Base-by-base conservation (phyloP, 2,113 vertebrate genomes). In the Thalassoma bifasciatum region DNA sequence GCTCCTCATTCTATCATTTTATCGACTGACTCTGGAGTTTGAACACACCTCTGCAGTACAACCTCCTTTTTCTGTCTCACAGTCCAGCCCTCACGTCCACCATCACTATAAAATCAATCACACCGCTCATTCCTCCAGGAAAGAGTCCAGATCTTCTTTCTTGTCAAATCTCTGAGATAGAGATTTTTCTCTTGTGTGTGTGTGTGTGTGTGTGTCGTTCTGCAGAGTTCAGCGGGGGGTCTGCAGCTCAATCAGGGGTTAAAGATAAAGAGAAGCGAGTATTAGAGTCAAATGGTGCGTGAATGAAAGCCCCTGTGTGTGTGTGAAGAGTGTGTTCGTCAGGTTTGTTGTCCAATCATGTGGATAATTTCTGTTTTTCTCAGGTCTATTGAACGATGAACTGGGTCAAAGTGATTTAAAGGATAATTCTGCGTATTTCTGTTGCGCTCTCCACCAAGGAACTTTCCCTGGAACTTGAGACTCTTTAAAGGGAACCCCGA, bases 251-350 rank as follows among this genome's bases (percentile, higher is more conserved):
- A 24, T 49, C 60, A n/a, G 47, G 47, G 62, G 47, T 47, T 21
- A 47, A 37, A 24, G 66, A 69, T 23, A 30, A 26, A 47, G 44
- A 37, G 8, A 19, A 42, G 8, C 5, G 9, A 38, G 50, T 64
- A 75, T 79, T 67, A 58, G 38, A 64, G 75, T 85, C 37, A 77
- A 83, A 86, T 86, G 84, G 73, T 59, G 56, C 69, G 51, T 80
- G 36, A 82, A 58, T 66, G 53, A 72, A 57, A 57, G 42, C 14
- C 19, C 11, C 3, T 13, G 13, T 67, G n/a, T 54, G 72, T 77
- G 52, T 54, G 54, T 53, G 72, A 52, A 44, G 62, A 53, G 44
- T 30, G 53, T 69, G 64, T 40, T 24, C 52, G 59, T 65, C 46
- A 49, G 46, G 46, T 49, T 49, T 49, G 46, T 49, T 19, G 8